Conservation (phyloP, 2,113 vertebrate species). For the Podarcis muralis region DNA sequence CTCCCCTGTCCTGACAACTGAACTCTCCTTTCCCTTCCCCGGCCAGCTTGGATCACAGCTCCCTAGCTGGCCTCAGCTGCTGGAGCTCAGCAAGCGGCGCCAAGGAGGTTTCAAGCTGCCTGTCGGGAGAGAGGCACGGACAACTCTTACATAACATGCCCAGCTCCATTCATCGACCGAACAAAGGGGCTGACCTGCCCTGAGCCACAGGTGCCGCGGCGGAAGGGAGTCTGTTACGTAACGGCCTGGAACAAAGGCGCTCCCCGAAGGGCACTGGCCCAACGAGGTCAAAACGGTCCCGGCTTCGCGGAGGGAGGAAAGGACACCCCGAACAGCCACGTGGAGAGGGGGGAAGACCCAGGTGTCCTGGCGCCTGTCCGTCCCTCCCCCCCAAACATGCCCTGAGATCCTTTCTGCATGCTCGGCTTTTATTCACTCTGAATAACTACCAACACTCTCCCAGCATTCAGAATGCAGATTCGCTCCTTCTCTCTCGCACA, state of each 20-base stretch:
- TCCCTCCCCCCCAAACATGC: not conserved
- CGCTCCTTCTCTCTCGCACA: not conserved
- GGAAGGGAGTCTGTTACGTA: not conserved
- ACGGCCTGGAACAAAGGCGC: not conserved
- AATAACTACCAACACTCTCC: not conserved
- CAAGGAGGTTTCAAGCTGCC: not conserved
- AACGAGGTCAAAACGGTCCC: accelerated
- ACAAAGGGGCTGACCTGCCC: not conserved
- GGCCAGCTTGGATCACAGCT: not conserved
- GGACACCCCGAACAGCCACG: not conserved
- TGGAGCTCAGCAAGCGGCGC: not conserved
- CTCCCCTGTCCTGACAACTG: not conserved
- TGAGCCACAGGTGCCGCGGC: accelerated
- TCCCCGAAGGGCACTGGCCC: not conserved
- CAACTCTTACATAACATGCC: slow-evolving; percentile 45
- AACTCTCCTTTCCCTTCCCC: not conserved
- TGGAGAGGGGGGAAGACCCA: not conserved
- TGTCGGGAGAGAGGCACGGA: not conserved
- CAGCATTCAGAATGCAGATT: not conserved
- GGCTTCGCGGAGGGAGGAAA: not conserved
- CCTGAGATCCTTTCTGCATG: not conserved
- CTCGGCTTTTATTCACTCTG: too few relatives aligned
- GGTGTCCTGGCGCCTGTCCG: not conserved
- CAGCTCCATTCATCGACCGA: not conserved
- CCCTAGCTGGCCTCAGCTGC: too few relatives aligned